These are phyloP conservation scores for Mimumesa dahlbomi DNA, from an alignment of 2,888 invertebrate species.

Conservation along the genomic window DNA sequence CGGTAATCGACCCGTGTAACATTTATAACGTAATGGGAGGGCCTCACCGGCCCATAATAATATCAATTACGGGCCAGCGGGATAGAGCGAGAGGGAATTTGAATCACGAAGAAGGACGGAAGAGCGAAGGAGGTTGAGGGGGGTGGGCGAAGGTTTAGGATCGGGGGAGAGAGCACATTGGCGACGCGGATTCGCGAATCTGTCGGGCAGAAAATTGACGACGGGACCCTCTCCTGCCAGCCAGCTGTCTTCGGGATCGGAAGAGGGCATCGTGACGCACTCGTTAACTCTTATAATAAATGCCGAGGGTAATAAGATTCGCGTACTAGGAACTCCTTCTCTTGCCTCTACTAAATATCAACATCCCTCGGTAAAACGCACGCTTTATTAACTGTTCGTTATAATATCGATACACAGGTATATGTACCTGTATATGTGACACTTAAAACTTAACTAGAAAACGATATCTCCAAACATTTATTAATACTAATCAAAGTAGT, in stretches of 20 bases:
- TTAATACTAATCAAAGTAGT: no score
- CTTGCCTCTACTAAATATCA: not conserved
- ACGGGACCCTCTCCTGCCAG: conserved; percentile 47
- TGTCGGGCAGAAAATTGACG: conserved; percentile 73
- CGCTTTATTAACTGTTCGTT: not conserved
- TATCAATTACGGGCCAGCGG: conserved; percentile 71
- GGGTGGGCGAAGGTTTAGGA: conserved; percentile 39
- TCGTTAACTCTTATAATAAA: conserved; percentile 54
- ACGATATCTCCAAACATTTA: no score
- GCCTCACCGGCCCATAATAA: conserved; percentile 72
- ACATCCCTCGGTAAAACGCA: no score
- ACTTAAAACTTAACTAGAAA: no score
- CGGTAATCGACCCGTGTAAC: conserved; percentile 74
- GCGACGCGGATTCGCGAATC: conserved; percentile 71
- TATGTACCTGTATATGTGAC: no score
- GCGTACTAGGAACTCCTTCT: conserved; percentile 2
- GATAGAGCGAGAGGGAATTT: conserved; percentile 21
- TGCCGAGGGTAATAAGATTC: conserved; percentile 41
- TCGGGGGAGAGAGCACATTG: conserved; percentile 57
- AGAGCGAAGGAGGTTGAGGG: conserved; percentile 19
- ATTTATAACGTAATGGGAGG: conserved; percentile 76
- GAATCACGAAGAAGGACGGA: conserved; percentile 10
- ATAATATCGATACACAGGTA: no score
- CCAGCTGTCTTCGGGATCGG: conserved; percentile 61
- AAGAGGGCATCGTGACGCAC: conserved; percentile 56